Base-by-base conservation (phyloP, 2,113 vertebrate species). In the Arizona elegans region DNA sequence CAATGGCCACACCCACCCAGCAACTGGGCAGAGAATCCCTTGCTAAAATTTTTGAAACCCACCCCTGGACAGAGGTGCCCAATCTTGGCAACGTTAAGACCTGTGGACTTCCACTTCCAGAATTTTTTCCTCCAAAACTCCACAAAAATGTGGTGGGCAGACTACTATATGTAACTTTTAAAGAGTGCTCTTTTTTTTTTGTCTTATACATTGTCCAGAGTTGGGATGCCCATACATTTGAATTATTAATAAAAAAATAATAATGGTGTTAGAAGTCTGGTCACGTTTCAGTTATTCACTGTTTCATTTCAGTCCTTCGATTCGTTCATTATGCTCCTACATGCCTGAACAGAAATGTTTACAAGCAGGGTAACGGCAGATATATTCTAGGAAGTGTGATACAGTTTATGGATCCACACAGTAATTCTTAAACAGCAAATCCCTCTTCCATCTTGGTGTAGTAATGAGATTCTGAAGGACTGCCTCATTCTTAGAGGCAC, bases 251-350 rank as follows among this genome's bases (percentile, higher is more conserved):
- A 55, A 55, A 15, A 81, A 81, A 8, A 75, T 50, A 38, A 81
- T 33, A 81, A 38, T 81, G 33, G 17, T 38, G 38, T 38, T 81
- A 81, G 75, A 38, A 90, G 5, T 1, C 0, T 1, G 75, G 92
- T 1, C 1, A 90, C 91, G 92, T 91, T 94, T 91, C 5, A 92
- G 52, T 89, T 13, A 17, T 94, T 94, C 33, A 91, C 75, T 38
- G 33, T 38, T 81, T 81, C 70, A 38, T 81, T 38, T 81, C 17
- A 92, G 89, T 33, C 65, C 65, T 70, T 70, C 33, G 65, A 33
- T 70, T 70, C 65, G 17, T 70, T 33, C 11, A 95, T 95, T 91
- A 1, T 87, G 3, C 86, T 92, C 87, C 8, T 91, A 50, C 56
- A 19, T 59, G 33, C 19, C 93, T 75, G 52, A 88, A 75, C 23